phyloP scores from a whole-genome alignment of 2,888 invertebrate species.

The Leptothorax acervorum region DNA sequence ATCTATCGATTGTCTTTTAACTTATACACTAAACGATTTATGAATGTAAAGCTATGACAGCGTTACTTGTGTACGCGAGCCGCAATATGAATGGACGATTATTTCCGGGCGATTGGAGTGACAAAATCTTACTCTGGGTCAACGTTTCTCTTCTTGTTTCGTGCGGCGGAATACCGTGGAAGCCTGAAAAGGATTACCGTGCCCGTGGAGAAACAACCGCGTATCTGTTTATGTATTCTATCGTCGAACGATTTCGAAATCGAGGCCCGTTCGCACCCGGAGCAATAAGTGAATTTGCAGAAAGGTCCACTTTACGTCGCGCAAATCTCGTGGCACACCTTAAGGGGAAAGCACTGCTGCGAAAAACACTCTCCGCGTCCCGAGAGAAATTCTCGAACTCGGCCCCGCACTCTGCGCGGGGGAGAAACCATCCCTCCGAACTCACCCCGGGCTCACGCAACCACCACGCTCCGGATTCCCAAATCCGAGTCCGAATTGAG shows the following conservation, averaged over 20 bases:
- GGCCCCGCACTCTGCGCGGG: neutral
- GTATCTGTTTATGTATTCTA: neutral
- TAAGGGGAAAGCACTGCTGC: constrained; percentile 28
- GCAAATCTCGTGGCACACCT: constrained; percentile 25
- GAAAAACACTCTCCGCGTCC: neutral
- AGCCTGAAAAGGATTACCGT: too few species aligned
- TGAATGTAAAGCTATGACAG: neutral
- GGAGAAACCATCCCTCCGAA: neutral
- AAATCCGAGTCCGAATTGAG: constrained; percentile 11
- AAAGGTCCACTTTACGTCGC: constrained; percentile 15
- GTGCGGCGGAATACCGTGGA: neutral
- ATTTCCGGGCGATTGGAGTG: constrained; percentile 1
- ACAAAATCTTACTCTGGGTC: constrained; percentile 24
- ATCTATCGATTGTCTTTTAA: constrained; percentile 13
- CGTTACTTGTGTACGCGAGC: neutral
- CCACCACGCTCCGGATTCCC: constrained; percentile 11
- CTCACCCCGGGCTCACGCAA: neutral
- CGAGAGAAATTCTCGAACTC: constrained; percentile 2
- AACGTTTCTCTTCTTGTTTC: neutral
- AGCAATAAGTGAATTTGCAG: neutral
- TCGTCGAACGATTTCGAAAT: neutral
- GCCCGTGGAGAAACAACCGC: neutral
- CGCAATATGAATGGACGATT: neutral
- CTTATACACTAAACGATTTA: neutral
- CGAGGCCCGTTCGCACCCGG: neutral